Evolutionary conservation across 1,140 invertebrate genomes (phyloP).

Genomic region (Papilio xuthus): DNA sequence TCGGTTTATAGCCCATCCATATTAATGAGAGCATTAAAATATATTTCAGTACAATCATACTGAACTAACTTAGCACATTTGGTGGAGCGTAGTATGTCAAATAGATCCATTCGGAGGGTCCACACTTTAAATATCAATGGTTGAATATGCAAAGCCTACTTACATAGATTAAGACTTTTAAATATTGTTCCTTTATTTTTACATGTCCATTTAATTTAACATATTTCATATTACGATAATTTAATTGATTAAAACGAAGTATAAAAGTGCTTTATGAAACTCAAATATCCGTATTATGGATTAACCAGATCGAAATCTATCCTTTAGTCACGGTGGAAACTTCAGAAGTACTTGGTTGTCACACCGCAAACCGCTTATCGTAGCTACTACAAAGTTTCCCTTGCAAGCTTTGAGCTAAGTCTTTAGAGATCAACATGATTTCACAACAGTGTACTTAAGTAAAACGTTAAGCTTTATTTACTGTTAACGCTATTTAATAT

Average conservation of each 20-base stretch:
- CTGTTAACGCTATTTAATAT: background rate
- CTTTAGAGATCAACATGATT: conserved; percentile 20
- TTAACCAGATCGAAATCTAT: conserved; percentile 16
- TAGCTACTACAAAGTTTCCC: background rate
- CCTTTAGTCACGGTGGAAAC: conserved; percentile 1
- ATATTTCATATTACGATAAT: background rate
- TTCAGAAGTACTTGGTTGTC: background rate
- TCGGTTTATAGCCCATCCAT: background rate
- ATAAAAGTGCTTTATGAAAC: background rate
- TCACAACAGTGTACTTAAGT: conserved; percentile 11
- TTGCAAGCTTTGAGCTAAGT: conserved; percentile 13
- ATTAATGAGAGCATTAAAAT: background rate
- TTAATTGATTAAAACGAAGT: background rate
- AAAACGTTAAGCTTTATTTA: background rate
- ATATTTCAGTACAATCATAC: background rate
- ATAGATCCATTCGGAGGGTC: background rate
- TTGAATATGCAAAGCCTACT: background rate
- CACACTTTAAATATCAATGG: background rate
- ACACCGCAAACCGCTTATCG: conserved; percentile 16
- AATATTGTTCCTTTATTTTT: background rate
- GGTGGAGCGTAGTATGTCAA: background rate
- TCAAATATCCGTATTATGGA: background rate
- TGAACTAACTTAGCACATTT: background rate
- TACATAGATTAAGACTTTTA: background rate
- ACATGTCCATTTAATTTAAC: too few relatives aligned